Conservation (phyloP, 2,797 vertebrate species). For the Rhinogobio ventralis region DNA sequence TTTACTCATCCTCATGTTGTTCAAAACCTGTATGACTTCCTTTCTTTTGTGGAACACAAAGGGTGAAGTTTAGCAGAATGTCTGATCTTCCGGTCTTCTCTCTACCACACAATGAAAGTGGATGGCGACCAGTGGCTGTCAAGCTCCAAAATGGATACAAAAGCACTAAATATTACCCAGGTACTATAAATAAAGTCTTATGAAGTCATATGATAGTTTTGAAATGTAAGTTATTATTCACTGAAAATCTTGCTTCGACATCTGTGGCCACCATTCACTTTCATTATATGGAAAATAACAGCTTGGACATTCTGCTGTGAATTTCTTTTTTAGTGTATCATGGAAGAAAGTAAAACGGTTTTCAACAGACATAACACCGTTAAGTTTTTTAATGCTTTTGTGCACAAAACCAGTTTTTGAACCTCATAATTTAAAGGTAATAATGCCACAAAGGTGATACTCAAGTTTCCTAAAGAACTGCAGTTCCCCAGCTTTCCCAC, state of each 20-base stretch:
- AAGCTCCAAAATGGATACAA: background rate
- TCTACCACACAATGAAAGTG: background rate
- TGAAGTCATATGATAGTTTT: background rate
- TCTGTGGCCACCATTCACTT: background rate
- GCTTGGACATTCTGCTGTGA: background rate
- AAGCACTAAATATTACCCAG: background rate
- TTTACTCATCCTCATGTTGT: background rate
- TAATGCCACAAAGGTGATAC: constrained; percentile 25
- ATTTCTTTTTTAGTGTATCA: background rate
- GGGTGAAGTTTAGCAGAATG: background rate
- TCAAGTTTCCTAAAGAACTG: background rate
- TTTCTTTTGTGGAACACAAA: background rate
- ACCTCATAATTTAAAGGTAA: background rate
- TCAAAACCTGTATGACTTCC: background rate
- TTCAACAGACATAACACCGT: background rate
- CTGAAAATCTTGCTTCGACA: background rate
- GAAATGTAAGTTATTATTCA: background rate
- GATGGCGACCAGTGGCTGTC: background rate
- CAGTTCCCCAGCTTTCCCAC: constrained; percentile 25
- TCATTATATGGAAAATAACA: background rate
- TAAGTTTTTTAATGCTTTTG: background rate
- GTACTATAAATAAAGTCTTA: background rate
- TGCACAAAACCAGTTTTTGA: constrained; percentile 11
- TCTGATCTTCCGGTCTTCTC: background rate
- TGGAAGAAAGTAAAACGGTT: background rate